Evolutionary conservation across 2,113 vertebrate species (phyloP).

Genomic region (Catharus minimus): DNA sequence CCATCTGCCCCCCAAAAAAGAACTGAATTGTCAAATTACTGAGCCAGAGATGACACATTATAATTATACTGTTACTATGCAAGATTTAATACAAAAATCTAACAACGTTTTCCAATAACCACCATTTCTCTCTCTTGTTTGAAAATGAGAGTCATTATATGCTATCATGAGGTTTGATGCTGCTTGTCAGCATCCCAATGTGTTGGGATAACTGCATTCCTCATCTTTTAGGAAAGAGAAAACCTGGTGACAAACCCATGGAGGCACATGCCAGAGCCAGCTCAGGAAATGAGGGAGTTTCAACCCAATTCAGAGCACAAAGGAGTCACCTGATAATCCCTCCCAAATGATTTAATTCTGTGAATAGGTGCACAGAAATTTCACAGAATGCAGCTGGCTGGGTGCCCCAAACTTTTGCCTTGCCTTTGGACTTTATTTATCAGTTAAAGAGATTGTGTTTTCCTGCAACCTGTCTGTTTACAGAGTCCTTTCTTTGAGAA

Average conservation of each 20-base stretch:
- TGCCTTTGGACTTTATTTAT: background rate
- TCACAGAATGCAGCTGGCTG: background rate
- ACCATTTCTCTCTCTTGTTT: slow-evolving; percentile 41
- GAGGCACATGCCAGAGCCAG: background rate
- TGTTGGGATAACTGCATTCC: background rate
- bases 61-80: slow-evolving; percentile 57
- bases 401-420: background rate
- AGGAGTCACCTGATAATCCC: background rate
- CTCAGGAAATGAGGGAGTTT: background rate
- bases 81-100: slow-evolving; percentile 54
- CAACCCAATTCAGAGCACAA: background rate
- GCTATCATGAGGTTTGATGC: slow-evolving; percentile 29
- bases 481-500: background rate
- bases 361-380: background rate
- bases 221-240: background rate
- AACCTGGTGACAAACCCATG: background rate
- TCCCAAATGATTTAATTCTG: background rate
- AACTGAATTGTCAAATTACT: slow-evolving; percentile 56
- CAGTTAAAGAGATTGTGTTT: background rate
- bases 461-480: background rate
- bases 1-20: slow-evolving; percentile 37
- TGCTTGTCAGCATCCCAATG: slow-evolving; percentile 29
- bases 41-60: slow-evolving; percentile 51
- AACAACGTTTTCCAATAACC: slow-evolving; percentile 49
- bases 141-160: slow-evolving; percentile 53